phyloP scores from a whole-genome alignment of 2,888 invertebrate species.

The Epirrita christyi region DNA sequence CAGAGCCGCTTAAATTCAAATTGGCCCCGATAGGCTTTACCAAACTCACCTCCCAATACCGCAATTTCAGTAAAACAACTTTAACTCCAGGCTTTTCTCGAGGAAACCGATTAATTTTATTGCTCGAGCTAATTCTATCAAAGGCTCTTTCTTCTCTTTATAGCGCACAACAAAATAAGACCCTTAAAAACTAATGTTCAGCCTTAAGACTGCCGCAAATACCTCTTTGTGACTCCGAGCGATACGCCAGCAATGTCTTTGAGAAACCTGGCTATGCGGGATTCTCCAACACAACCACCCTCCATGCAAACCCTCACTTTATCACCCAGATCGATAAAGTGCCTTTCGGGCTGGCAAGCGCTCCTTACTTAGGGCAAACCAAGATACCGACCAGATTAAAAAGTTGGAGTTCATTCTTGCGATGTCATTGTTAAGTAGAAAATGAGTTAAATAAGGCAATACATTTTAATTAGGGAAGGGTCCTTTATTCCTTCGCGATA shows the following conservation, averaged over 20 bases:
- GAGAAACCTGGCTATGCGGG: conserved; percentile 66
- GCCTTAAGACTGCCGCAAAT: conserved; percentile 82
- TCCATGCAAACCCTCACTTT: conserved; percentile 43
- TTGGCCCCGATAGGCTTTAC: conserved; percentile 9
- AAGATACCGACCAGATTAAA: conserved; percentile 78
- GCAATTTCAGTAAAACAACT: conserved; percentile 38
- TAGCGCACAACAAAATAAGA: conserved; percentile 81
- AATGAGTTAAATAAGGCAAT: conserved; percentile 85
- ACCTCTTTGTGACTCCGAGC: conserved; percentile 81
- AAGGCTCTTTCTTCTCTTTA: conserved; percentile 69
- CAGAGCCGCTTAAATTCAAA: conserved; percentile 10
- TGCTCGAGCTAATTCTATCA: conserved; percentile 80
- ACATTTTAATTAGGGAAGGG: conserved; percentile 84
- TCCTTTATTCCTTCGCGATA: conserved; percentile 82
- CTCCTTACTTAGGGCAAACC: conserved; percentile 62
- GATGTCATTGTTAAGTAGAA: conserved; percentile 83
- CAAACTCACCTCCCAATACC: conserved; percentile 31
- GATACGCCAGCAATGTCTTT: conserved; percentile 62
- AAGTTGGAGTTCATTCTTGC: conserved; percentile 81
- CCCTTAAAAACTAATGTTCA: conserved; percentile 84
- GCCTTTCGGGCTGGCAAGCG: conserved; percentile 28
- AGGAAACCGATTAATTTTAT: conserved; percentile 76
- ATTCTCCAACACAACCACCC: conserved; percentile 51
- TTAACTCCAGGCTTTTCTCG: conserved; percentile 45
- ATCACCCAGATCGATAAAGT: conserved; percentile 24